These are phyloP conservation scores for Lagorchestes hirsutus DNA, from an alignment of 2,797 vertebrate species.

Conservation along the genomic window DNA sequence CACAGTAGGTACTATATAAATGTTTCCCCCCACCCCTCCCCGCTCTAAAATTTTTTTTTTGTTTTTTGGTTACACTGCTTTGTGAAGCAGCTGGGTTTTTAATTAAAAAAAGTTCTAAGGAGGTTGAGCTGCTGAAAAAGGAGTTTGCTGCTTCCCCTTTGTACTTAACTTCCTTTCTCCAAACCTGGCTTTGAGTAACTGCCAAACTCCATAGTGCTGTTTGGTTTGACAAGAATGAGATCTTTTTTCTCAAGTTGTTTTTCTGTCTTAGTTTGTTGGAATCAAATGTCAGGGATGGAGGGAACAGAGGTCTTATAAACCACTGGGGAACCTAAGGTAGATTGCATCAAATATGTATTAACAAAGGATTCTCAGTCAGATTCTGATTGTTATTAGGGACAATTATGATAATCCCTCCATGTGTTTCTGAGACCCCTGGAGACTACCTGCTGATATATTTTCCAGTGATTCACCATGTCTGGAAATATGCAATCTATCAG, in stretches of 20 bases:
- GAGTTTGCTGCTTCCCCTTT: not conserved
- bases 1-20: not conserved
- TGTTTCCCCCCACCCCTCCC: fast-evolving
- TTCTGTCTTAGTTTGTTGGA: conserved; percentile 23
- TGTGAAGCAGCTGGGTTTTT: not conserved
- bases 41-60: not conserved
- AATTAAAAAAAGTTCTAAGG: not conserved
- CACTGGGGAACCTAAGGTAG: not conserved
- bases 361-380: not conserved
- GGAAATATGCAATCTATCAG: not conserved
- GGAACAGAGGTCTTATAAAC: not conserved
- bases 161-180: not conserved
- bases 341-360: conserved; percentile 4
- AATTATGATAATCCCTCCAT: not conserved
- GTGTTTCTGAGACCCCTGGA: not conserved
- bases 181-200: not conserved
- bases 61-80: not conserved
- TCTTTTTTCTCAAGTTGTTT: conserved; percentile 28
- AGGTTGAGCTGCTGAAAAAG: conserved; percentile 12
- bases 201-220: conserved; percentile 34
- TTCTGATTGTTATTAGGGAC: not conserved
- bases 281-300: conserved; percentile 23
- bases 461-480: not conserved
- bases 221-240: conserved; percentile 22
- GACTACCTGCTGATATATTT: not conserved